Conservation (phyloP, 2,797 vertebrate species). For the Cuniculus paca region DNA sequence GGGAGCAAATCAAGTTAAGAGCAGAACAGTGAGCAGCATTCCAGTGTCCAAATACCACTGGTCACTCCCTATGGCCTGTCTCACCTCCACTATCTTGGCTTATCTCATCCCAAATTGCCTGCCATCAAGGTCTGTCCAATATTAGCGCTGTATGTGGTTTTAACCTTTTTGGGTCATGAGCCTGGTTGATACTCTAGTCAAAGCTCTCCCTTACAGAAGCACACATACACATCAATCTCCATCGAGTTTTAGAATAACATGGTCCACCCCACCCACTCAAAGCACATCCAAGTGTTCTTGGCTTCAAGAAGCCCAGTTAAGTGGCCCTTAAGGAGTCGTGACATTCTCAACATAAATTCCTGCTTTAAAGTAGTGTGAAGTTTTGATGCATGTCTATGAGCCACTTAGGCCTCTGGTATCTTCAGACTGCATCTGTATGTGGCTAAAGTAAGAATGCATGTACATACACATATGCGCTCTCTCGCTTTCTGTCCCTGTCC, state of each 20-base stretch:
- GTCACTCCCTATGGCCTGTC: neutral
- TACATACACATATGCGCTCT: accelerated
- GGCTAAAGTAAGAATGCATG: neutral
- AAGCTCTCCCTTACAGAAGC: neutral
- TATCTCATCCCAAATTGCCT: neutral
- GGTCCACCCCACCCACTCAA: no score
- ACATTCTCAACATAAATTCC: neutral
- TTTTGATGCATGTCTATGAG: neutral
- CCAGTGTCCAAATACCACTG: neutral
- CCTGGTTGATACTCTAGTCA: neutral
- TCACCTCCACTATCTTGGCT: neutral
- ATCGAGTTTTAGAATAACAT: neutral
- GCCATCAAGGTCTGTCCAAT: neutral
- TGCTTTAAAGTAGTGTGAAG: neutral
- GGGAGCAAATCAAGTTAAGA: neutral
- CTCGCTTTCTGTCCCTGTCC: no score
- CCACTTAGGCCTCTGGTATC: neutral
- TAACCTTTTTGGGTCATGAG: neutral
- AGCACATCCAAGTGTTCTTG: neutral
- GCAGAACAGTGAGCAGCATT: neutral
- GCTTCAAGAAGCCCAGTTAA: neutral
- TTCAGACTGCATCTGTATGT: neutral
- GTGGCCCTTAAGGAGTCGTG: neutral
- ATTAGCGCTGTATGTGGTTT: neutral
- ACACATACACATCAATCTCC: neutral